phyloP scores from a whole-genome alignment of 2,888 invertebrate species.

The Cosmopolites sordidus region DNA sequence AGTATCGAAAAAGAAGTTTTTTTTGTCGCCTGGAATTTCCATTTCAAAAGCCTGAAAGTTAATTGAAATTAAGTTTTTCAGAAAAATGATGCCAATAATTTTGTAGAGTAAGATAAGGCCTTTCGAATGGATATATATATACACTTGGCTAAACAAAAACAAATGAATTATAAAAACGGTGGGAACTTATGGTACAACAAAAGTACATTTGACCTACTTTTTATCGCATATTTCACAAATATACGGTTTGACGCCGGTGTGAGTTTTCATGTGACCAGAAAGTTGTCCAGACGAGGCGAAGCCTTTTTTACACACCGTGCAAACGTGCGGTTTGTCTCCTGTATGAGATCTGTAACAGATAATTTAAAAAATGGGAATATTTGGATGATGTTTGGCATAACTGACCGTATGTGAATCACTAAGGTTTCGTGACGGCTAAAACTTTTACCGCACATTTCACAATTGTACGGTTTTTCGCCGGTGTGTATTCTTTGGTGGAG shows the following conservation, averaged over 20 bases:
- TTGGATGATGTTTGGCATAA: not conserved
- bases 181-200: too few species aligned
- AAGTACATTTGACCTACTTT: slow-evolving; percentile 42
- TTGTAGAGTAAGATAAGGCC: too few species aligned
- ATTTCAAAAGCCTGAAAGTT: too few species aligned
- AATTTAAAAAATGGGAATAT: not conserved
- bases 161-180: too few species aligned
- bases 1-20: too few species aligned
- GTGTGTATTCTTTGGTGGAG: slow-evolving; percentile 48
- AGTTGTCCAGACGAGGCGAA: slow-evolving; percentile 47
- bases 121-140: too few species aligned
- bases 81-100: too few species aligned
- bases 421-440: slow-evolving; percentile 48
- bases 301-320: slow-evolving; percentile 44
- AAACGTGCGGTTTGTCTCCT: slow-evolving; percentile 47
- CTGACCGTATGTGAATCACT: slow-evolving; percentile 42
- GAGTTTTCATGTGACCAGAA: slow-evolving; percentile 47
- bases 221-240: slow-evolving; percentile 45
- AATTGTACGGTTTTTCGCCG: slow-evolving; percentile 47
- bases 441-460: slow-evolving; percentile 44
- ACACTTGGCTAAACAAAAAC: too few species aligned
- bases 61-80: too few species aligned
- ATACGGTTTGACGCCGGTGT: slow-evolving; percentile 47
- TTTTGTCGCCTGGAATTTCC: too few species aligned
- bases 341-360: slow-evolving; percentile 41